These are phyloP conservation scores for Platyura marginata DNA, from an alignment of 1,140 invertebrate genomes.

Conservation along the genomic window DNA sequence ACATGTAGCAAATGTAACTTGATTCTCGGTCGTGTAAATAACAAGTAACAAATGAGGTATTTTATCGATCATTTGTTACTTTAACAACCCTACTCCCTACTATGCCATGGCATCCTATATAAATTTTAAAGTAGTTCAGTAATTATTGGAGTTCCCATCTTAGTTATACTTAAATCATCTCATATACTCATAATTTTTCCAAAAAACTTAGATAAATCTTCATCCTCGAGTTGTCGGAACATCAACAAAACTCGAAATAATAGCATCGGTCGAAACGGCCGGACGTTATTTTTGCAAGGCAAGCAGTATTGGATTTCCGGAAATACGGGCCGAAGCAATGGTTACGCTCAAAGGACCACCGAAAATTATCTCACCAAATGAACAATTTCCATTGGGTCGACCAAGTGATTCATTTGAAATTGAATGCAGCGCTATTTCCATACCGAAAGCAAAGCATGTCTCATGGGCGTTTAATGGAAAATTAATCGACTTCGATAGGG, in stretches of 20 bases:
- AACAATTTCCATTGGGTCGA: slow-evolving; percentile 53
- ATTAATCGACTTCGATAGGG: slow-evolving; percentile 49
- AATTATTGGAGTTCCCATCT: too few relatives aligned
- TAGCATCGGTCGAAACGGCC: slow-evolving; percentile 54
- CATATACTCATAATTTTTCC: neutral
- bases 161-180: too few relatives aligned
- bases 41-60: too few relatives aligned
- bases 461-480: slow-evolving; percentile 67
- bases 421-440: slow-evolving; percentile 72
- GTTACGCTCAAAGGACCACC: slow-evolving; percentile 76
- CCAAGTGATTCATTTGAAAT: slow-evolving; percentile 62
- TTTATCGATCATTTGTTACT: too few relatives aligned
- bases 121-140: too few relatives aligned
- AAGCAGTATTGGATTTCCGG: slow-evolving; percentile 61
- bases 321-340: slow-evolving; percentile 63
- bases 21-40: too few relatives aligned
- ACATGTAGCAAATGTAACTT: too few relatives aligned
- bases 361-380: slow-evolving; percentile 53
- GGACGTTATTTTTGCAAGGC: slow-evolving; percentile 81
- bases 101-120: too few relatives aligned
- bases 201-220: neutral
- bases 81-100: too few relatives aligned
- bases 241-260: slow-evolving; percentile 54
- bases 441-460: slow-evolving; percentile 69
- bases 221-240: slow-evolving; percentile 40